Conservation (phyloP, 2,797 vertebrate species). For the Chloroceryle inda region DNA sequence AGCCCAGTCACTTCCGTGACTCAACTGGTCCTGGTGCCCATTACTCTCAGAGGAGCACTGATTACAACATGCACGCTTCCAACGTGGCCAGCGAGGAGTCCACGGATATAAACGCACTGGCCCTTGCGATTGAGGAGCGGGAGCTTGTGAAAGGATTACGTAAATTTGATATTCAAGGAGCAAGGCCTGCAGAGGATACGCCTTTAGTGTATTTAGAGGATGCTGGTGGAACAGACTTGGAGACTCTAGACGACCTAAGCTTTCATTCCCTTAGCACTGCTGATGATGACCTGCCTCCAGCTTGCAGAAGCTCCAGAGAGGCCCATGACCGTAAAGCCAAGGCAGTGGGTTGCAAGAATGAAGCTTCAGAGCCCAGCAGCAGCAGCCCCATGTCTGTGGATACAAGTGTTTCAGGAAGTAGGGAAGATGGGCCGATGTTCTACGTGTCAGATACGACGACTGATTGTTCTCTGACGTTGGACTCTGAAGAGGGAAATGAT, state of each 20-base stretch:
- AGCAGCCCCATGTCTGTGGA: constrained; percentile 82
- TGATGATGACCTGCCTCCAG: neutral
- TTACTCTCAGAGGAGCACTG: neutral
- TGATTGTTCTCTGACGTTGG: constrained; percentile 90
- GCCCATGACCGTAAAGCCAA: neutral
- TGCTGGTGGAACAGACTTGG: constrained; percentile 75
- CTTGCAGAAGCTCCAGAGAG: constrained; percentile 17
- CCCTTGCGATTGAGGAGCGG: constrained; percentile 85
- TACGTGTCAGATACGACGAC: constrained; percentile 85
- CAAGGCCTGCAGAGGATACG: constrained; percentile 74
- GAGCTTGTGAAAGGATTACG: constrained; percentile 86
- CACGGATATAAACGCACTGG: constrained; percentile 58
- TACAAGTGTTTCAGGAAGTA: constrained; percentile 80
- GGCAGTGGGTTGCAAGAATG: constrained; percentile 74
- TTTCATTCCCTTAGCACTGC: constrained; percentile 34
- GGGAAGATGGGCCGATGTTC: constrained; percentile 78
- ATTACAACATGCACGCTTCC: constrained; percentile 35
- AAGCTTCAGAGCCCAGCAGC: constrained; percentile 83
- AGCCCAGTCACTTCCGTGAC: neutral
- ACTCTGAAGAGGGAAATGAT: constrained; percentile 87
- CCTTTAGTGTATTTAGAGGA: constrained; percentile 78
- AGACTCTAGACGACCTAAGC: constrained; percentile 65
- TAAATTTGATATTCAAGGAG: constrained; percentile 85
- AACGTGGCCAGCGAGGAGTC: constrained; percentile 52
- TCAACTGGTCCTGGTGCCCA: neutral